These are phyloP conservation scores for Zaprionus lachaisei DNA, from an alignment of 1,140 invertebrate species.

Conservation along the genomic window DNA sequence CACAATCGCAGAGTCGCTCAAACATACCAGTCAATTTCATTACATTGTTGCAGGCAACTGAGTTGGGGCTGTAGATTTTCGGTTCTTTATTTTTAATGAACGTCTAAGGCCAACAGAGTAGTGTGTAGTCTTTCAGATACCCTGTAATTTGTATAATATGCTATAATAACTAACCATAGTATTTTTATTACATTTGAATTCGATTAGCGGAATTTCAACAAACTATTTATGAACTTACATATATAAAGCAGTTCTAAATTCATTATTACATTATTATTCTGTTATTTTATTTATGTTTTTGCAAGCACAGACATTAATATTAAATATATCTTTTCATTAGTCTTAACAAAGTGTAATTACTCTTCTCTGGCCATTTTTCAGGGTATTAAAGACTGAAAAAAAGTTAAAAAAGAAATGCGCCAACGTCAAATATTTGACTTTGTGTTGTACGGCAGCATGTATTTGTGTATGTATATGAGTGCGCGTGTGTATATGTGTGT, in stretches of 20 bases:
- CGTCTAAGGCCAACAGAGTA: conserved; percentile 30
- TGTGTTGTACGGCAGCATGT: conserved; percentile 51
- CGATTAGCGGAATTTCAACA: too few species aligned
- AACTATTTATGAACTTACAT: too few species aligned
- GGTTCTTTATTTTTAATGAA: conserved; percentile 52
- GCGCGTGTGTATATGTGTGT: neutral
- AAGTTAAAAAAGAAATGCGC: conserved; percentile 75
- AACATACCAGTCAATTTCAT: conserved; percentile 68
- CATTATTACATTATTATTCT: too few species aligned
- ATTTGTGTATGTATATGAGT: conserved; percentile 13
- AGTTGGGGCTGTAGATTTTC: conserved; percentile 30
- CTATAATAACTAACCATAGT: too few species aligned
- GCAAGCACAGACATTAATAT: neutral
- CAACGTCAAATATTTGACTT: conserved; percentile 80
- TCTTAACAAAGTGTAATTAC: neutral
- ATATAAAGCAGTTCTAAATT: too few species aligned
- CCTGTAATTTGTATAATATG: neutral
- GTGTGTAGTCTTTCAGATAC: conserved; percentile 1
- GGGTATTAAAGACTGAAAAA: conserved; percentile 41
- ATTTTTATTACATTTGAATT: too few species aligned
- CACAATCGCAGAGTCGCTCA: neutral
- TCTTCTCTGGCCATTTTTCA: neutral
- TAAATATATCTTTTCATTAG: neutral
- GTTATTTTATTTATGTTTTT: neutral
- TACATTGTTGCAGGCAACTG: conserved; percentile 63